Evolutionary conservation across 2,797 vertebrate species (phyloP), one percentile per base, ranked within the genome.

Genomic region (Periparus ater): DNA sequence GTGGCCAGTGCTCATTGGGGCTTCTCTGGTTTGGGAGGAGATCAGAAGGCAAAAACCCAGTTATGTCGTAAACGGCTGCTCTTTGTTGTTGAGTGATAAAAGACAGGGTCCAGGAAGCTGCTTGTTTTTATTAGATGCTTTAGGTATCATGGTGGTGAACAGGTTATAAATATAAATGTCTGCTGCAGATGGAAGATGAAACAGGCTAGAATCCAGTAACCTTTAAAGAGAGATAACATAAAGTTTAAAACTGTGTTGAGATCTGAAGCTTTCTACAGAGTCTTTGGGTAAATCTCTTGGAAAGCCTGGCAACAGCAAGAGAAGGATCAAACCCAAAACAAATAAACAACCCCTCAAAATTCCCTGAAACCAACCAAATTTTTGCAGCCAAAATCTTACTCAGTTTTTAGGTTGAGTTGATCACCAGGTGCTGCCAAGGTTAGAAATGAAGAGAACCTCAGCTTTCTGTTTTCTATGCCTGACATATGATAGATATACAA

Each of bases 101-200:
- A 93, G 29, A 22, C 77, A 87, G 60, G 48, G 54, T 62, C 47
- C 60, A 66, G 80, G 84, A 94, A 90, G 32, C 65, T 92, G 60
- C 60, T 53, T 82, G 86, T 66, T 94, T 93, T 85, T 70, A 42
- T 94, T 85, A 89, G 50, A 27, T 72, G 34, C 54, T 86, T 77
- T 86, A 94, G 78, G 48, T 67, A 60, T 34, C 32, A 13, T 82
- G 71, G 67, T 72, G 67, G 55, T 70, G 60, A 82, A 48, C 53
- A 79, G 29, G 48, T 91, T 67, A 57, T 87, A 85, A 88, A 90
- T 91, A 63, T 17, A 65, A 70, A 91, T 76, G 26, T 67, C 29
- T 91, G 60, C 55, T 87, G 67, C 60, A 89, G 60, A 48, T 22
- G 79, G 78, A 85, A 89, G 40, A 47, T 85, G 61, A 77, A 93